A percentile compares a stretch with the other conserved stretches of the same genome.
Conservation (phyloP, 2,888 invertebrate species). For the Crepidodera aurea region DNA sequence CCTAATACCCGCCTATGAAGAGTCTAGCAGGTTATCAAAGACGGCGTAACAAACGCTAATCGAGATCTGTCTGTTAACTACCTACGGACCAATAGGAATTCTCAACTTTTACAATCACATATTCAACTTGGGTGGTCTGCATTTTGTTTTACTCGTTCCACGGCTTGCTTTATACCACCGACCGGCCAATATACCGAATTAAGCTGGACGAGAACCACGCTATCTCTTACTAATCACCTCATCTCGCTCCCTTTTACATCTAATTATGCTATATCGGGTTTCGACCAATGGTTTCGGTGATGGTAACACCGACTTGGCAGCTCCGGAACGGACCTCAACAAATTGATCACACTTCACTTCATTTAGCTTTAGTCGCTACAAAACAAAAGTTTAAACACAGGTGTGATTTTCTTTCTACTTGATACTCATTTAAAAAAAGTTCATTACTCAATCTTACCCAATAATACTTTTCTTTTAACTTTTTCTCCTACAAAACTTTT, state of each 20-base stretch:
- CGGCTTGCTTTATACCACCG: slow-evolving; percentile 42
- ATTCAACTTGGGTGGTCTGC: slow-evolving; percentile 61
- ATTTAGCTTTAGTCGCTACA: neutral
- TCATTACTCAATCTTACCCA: no score
- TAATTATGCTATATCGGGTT: slow-evolving; percentile 47
- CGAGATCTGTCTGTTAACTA: slow-evolving; percentile 52
- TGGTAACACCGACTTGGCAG: slow-evolving; percentile 5
- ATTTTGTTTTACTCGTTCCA: slow-evolving; percentile 60
- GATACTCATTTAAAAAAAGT: no score
- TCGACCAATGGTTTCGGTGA: slow-evolving; percentile 36
- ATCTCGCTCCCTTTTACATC: slow-evolving; percentile 47
- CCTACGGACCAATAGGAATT: slow-evolving; percentile 54
- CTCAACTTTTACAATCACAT: slow-evolving; percentile 54
- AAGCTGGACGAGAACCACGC: slow-evolving; percentile 32
- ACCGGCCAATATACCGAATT: slow-evolving; percentile 43
- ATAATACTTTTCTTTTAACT: no score
- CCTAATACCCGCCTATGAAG: slow-evolving; percentile 32
- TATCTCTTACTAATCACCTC: slow-evolving; percentile 49
- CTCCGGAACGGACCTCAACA: neutral
- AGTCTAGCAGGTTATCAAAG: slow-evolving; percentile 34
- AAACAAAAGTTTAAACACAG: no score
- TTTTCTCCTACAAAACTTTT: no score
- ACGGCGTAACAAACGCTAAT: slow-evolving; percentile 54
- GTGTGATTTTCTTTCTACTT: no score
- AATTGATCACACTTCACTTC: neutral